These are phyloP conservation scores for Drosophila sp. DNA, from an alignment of 1,140 invertebrate genomes.

Conservation along the genomic window DNA sequence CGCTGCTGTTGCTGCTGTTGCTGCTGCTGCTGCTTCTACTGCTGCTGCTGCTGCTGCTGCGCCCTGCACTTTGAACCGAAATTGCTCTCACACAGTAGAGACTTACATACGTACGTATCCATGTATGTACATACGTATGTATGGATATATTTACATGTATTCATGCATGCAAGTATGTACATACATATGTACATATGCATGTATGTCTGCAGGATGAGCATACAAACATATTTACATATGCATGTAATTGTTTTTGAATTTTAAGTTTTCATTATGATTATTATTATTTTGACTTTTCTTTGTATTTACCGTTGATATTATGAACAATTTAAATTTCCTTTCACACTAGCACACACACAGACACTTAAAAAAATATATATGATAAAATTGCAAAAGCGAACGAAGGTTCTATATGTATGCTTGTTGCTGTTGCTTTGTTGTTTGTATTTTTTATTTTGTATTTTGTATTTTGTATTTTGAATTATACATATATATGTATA, in stretches of 20 bases:
- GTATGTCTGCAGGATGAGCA: background rate
- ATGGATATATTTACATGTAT: background rate
- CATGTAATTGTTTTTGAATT: background rate
- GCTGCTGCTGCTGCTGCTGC: slow-evolving; percentile 3
- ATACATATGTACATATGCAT: too few species aligned
- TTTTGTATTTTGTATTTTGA: slow-evolving; percentile 17
- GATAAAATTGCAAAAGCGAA: slow-evolving; percentile 24
- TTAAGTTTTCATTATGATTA: too few species aligned
- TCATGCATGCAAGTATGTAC: background rate
- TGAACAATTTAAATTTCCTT: slow-evolving; percentile 39
- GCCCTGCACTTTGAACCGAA: slow-evolving; percentile 49
- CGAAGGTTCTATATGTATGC: slow-evolving; percentile 4
- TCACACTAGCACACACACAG: slow-evolving; percentile 13
- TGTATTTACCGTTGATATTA: slow-evolving; percentile 70
- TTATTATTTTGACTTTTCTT: too few species aligned
- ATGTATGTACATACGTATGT: background rate
- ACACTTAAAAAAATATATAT: slow-evolving; percentile 49
- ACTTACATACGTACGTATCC: too few species aligned
- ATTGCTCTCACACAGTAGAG: slow-evolving; percentile 28
- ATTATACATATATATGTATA: background rate
- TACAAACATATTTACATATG: background rate
- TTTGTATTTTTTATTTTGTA: slow-evolving; percentile 21
- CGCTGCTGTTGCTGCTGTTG: slow-evolving; percentile 12
- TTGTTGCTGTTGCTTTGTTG: slow-evolving; percentile 16
- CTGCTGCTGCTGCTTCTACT: too few species aligned